phyloP scores from a whole-genome alignment of 2,888 invertebrate species.

The Acrobasis repandana region DNA sequence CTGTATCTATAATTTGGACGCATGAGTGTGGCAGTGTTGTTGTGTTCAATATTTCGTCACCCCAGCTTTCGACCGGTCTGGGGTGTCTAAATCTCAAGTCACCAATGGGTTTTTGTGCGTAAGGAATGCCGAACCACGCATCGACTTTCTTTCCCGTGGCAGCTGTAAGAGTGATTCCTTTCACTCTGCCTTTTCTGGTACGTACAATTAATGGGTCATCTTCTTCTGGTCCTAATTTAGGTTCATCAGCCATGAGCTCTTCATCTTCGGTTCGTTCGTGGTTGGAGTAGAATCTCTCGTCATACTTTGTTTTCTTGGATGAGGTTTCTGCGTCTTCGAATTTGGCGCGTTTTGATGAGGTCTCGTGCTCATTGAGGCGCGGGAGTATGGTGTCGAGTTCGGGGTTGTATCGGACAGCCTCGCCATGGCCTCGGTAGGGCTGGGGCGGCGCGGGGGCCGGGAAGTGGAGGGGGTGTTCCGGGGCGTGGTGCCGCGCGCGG shows the following conservation, averaged over 20 bases:
- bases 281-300: constrained; percentile 69
- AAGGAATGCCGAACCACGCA: constrained; percentile 92
- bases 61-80: constrained; percentile 91
- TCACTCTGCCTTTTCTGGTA: constrained; percentile 90
- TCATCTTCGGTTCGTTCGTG: constrained; percentile 62
- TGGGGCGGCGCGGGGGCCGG: constrained; percentile 67
- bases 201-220: constrained; percentile 89
- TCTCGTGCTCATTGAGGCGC: constrained; percentile 70
- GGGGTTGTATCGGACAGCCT: constrained; percentile 80
- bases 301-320: constrained; percentile 67
- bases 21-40: constrained; percentile 94
- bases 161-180: constrained; percentile 89
- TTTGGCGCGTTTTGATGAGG: constrained; percentile 67
- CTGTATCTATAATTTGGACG: constrained; percentile 94
- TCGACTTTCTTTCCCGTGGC: constrained; percentile 91
- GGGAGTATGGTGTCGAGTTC: constrained; percentile 80
- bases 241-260: constrained; percentile 70
- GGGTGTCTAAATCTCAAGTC: constrained; percentile 93
- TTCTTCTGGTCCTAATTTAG: constrained; percentile 74
- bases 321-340: constrained; percentile 65
- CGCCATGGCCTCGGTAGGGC: constrained; percentile 81
- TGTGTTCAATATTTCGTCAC: constrained; percentile 89
- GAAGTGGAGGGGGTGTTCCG: constrained; percentile 67
- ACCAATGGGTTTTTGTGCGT: constrained; percentile 90
- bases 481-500: constrained; percentile 78